phyloP scores from a whole-genome alignment of 2,797 vertebrate genomes.

The Euthynnus affinis region DNA sequence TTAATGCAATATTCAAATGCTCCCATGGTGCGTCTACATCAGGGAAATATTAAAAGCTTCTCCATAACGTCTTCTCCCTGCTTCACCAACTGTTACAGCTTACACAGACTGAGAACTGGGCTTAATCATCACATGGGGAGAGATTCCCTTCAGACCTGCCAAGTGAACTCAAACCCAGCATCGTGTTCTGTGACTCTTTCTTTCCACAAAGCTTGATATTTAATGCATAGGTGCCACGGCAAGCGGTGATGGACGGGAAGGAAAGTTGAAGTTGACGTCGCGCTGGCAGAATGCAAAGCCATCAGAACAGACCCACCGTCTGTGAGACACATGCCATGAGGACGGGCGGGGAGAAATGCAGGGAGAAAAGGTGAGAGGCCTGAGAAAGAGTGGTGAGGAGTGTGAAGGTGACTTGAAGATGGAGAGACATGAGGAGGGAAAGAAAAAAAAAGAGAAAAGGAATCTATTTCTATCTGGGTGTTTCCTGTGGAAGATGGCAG shows the following conservation, averaged over 20 bases:
- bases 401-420: constrained; percentile 46
- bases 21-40: constrained; percentile 60
- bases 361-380: constrained; percentile 14
- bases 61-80: constrained; percentile 39
- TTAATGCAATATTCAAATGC: constrained; percentile 64
- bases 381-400: constrained; percentile 23
- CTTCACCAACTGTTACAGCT: constrained; percentile 61
- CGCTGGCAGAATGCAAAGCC: constrained; percentile 60
- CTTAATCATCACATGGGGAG: constrained; percentile 63
- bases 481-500: constrained; percentile 28
- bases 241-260: constrained; percentile 70
- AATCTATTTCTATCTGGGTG: constrained; percentile 27
- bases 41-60: constrained; percentile 70
- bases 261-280: constrained; percentile 62
- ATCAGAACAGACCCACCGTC: constrained; percentile 64
- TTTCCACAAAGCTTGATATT: constrained; percentile 66
- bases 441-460: constrained; percentile 8
- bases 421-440: not conserved
- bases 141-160: constrained; percentile 65
- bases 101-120: constrained; percentile 54
- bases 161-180: constrained; percentile 50
- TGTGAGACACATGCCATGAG: constrained; percentile 49
- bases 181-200: constrained; percentile 36
- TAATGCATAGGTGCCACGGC: constrained; percentile 72
- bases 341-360: not conserved